These are phyloP conservation scores for Perdix hodgsoniae DNA, from an alignment of 2,797 vertebrate genomes.

Conservation along the genomic window DNA sequence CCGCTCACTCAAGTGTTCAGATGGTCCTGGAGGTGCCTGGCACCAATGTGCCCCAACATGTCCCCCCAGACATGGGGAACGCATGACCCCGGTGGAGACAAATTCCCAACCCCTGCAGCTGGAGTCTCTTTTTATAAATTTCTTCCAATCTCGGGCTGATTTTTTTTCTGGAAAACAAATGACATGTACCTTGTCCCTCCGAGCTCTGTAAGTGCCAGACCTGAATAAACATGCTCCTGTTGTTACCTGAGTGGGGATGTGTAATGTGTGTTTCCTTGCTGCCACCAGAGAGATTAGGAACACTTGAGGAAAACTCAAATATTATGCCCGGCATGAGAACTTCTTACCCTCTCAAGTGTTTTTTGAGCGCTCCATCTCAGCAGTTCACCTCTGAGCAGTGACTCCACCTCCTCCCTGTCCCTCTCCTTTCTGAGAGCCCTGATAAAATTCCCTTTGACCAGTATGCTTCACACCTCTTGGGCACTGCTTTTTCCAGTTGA, in stretches of 20 bases:
- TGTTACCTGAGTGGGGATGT: slow-evolving; percentile 44
- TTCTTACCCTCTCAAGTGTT: neutral
- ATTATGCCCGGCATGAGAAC: fast-evolving
- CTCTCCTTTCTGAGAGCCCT: neutral
- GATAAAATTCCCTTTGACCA: neutral
- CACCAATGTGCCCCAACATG: neutral
- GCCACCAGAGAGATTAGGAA: neutral
- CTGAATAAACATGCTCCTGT: slow-evolving; percentile 73
- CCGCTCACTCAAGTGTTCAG: neutral
- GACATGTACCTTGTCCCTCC: slow-evolving; percentile 22
- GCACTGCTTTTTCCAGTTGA: neutral
- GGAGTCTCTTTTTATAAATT: slow-evolving; percentile 65
- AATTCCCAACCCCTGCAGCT: neutral
- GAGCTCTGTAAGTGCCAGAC: slow-evolving; percentile 63
- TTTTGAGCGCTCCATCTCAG: slow-evolving; percentile 1
- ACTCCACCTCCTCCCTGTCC: neutral
- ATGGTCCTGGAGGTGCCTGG: slow-evolving; percentile 9
- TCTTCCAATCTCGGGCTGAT: slow-evolving; percentile 45
- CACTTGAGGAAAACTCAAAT: neutral
- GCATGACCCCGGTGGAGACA: slow-evolving; percentile 39
- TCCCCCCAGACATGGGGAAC: neutral
- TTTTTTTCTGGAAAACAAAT: slow-evolving; percentile 61
- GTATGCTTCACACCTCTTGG: neutral
- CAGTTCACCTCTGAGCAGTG: slow-evolving; percentile 1
- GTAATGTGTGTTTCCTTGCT: slow-evolving; percentile 61